Evolutionary conservation across 2,888 invertebrate genomes (phyloP).

Genomic region (Monoplex corrugatus): DNA sequence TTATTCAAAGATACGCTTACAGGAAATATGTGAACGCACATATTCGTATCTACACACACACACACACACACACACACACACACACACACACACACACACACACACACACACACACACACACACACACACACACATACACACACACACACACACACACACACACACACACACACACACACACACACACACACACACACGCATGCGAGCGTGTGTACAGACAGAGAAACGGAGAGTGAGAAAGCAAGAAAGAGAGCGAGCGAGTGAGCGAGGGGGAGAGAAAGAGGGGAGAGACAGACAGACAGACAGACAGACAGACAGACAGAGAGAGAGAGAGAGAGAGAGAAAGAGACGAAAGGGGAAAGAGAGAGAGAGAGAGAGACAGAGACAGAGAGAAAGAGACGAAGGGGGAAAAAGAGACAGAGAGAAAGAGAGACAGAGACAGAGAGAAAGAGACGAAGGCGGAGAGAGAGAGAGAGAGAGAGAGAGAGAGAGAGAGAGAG

Average conservation of each 20-base stretch:
- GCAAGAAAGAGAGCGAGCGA: not conserved
- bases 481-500: not conserved
- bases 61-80: not conserved
- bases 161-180: not conserved
- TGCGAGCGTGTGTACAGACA: not conserved
- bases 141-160: constrained; percentile 16
- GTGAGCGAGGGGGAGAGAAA: not conserved
- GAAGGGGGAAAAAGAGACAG: no score
- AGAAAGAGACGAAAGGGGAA: not conserved
- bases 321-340: constrained; percentile 1
- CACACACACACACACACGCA: not conserved
- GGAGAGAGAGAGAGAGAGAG: constrained; percentile 16
- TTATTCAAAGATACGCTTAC: not conserved
- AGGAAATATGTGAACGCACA: not conserved
- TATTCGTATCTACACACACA: not conserved
- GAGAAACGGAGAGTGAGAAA: constrained; percentile 10
- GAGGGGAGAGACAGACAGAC: not conserved
- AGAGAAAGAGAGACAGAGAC: not conserved
- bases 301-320: not conserved
- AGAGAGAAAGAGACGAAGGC: not conserved
- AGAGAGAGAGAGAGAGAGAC: not conserved
- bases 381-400: not conserved
- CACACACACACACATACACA: constrained; percentile 14
- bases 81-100: not conserved
- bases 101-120: not conserved